Conservation (phyloP, 2,113 vertebrate species). For the Megaceryle maxima region DNA sequence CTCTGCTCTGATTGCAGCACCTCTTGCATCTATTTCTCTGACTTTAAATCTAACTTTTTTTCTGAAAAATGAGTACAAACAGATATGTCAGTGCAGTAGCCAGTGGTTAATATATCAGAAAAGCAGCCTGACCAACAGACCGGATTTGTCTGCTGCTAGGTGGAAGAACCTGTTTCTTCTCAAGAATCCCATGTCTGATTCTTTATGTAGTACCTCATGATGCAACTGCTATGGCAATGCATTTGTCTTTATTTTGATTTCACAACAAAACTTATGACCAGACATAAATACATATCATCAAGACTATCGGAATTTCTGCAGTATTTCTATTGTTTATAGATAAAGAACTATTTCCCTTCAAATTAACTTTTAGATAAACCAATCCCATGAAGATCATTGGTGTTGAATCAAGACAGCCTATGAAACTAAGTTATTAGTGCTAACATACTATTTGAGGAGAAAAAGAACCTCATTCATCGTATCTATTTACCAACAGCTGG, state of each 20-base stretch:
- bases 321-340: neutral
- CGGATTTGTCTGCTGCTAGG: neutral
- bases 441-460: neutral
- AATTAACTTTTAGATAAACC: neutral
- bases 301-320: neutral
- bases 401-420: neutral
- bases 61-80: neutral
- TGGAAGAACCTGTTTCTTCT: neutral
- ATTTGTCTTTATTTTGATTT: neutral
- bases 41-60: neutral
- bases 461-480: too few species aligned
- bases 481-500: too few species aligned
- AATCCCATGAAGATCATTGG: neutral
- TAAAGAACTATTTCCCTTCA: neutral
- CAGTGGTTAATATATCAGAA: neutral
- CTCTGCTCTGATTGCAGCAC: neutral
- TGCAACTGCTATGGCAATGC: neutral
- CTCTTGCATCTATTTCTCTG: accelerated
- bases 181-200: neutral
- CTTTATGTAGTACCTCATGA: neutral
- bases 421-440: neutral
- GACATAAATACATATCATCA: neutral
- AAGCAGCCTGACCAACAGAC: neutral
- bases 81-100: neutral
- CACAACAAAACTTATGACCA: neutral